Evolutionary conservation across 2,113 vertebrate species (phyloP).

Genomic region (Calidris pugnax): DNA sequence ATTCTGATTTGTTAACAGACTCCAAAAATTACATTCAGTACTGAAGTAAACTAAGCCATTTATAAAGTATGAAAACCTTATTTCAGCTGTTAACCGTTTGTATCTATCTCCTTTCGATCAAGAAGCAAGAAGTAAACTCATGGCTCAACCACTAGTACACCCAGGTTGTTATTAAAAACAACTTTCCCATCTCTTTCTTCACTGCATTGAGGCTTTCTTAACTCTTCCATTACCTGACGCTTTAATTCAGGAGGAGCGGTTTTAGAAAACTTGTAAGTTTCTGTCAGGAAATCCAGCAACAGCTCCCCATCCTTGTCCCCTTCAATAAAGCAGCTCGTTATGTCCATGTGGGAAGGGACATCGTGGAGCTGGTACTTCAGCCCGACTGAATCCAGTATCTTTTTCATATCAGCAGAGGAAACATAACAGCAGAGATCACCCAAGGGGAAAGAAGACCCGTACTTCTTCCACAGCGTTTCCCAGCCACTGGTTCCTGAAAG

Average conservation of each 20-base stretch:
- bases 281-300: constrained; percentile 90
- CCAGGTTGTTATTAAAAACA: constrained; percentile 86
- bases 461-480: constrained; percentile 81
- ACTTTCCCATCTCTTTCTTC: constrained; percentile 78
- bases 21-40: neutral
- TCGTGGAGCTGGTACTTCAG: constrained; percentile 78
- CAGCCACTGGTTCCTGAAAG: constrained; percentile 82
- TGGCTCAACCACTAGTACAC: constrained; percentile 78
- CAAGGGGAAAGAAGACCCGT: constrained; percentile 63
- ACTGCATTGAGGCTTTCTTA: constrained; percentile 84
- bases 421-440: constrained; percentile 76
- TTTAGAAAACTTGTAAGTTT: constrained; percentile 82
- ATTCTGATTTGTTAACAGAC: neutral
- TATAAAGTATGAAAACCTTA: neutral
- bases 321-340: constrained; percentile 87
- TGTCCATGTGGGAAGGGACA: constrained; percentile 85
- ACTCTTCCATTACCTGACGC: constrained; percentile 76
- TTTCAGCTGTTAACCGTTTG: neutral
- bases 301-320: constrained; percentile 85
- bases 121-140: constrained; percentile 14
- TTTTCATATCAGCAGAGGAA: constrained; percentile 77
- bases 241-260: constrained; percentile 83
- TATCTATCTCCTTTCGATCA: neutral
- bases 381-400: constrained; percentile 76
- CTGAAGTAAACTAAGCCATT: neutral